phyloP scores from a whole-genome alignment of 2,797 vertebrate genomes.

The Cygnus olor region DNA sequence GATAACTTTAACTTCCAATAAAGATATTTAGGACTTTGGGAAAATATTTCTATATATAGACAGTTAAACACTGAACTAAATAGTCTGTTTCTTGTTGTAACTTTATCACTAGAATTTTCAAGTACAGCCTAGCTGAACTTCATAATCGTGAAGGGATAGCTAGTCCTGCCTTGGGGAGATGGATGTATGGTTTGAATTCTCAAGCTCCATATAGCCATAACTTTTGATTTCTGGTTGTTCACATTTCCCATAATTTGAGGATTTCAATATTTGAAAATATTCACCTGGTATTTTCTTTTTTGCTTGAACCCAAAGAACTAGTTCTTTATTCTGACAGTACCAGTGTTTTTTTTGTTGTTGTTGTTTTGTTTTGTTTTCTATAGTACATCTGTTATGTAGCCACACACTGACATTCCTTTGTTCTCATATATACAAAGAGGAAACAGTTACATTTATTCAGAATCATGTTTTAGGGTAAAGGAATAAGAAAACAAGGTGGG shows the following conservation, averaged over 20 bases:
- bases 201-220: background rate
- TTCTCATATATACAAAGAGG: background rate
- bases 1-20: background rate
- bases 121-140: background rate
- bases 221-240: background rate
- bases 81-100: background rate
- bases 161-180: background rate
- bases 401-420: background rate
- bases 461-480: background rate
- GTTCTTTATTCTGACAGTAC: background rate
- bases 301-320: background rate
- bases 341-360: background rate
- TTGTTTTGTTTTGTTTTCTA: background rate
- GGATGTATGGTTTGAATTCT: background rate
- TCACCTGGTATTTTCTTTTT: background rate
- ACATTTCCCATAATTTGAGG: background rate
- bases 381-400: background rate
- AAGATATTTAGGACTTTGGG: background rate
- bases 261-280: background rate
- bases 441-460: background rate
- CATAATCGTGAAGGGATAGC: background rate
- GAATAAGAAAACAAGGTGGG: background rate
- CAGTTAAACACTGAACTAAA: background rate
- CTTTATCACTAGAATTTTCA: background rate
- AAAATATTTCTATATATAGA: background rate